Conservation (phyloP, 2,888 invertebrate genomes). For the Drepanosiphum platanoidis region DNA sequence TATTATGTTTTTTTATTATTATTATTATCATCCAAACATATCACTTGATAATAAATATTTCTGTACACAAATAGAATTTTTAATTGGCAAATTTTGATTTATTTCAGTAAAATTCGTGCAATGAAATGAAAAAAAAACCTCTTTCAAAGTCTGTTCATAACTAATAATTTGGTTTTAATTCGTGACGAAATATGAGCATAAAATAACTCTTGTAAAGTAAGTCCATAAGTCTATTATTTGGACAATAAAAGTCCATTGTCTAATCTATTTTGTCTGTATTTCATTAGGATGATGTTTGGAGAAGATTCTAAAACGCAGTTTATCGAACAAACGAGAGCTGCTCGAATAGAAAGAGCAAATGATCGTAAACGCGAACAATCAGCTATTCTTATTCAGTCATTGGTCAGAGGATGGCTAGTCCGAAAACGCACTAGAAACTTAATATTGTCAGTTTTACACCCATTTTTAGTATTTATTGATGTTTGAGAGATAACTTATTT, state of each 20-base stretch:
- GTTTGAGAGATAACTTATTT: background rate
- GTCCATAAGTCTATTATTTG: background rate
- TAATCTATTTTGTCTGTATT: background rate
- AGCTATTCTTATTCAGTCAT: conserved; percentile 79
- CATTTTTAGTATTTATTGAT: background rate
- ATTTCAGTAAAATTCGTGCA: background rate
- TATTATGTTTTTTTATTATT: background rate
- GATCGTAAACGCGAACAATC: conserved; percentile 84
- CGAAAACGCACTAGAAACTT: conserved; percentile 66
- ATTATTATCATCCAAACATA: background rate
- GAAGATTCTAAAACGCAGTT: conserved; percentile 69
- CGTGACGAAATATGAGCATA: background rate
- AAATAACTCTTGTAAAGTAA: conserved; percentile 36
- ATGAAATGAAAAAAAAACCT: background rate
- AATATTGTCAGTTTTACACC: conserved; percentile 36
- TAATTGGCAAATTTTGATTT: no score
- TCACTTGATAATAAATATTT: background rate
- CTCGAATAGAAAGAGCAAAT: conserved; percentile 86
- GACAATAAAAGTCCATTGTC: background rate
- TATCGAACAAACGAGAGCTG: conserved; percentile 89
- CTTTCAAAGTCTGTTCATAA: background rate
- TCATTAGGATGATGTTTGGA: conserved; percentile 51
- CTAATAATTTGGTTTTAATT: background rate
- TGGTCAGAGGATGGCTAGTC: conserved; percentile 79
- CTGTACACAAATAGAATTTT: background rate